phyloP scores from a whole-genome alignment of 2,797 vertebrate species.

The Notolabrus celidotus region DNA sequence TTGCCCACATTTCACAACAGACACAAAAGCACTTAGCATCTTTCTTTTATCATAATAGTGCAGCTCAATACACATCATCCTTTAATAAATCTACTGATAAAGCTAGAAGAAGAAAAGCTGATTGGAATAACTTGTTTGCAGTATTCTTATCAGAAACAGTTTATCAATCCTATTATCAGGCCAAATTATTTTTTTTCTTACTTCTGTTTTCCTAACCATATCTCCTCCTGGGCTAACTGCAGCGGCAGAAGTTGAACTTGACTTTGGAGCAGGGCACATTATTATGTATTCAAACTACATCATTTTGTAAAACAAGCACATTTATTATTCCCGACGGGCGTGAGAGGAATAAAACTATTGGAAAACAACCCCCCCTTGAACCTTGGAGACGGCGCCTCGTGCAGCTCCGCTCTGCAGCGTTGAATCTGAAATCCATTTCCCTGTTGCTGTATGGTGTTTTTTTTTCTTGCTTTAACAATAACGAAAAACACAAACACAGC shows the following conservation, averaged over 20 bases:
- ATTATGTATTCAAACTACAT: slow-evolving; percentile 54
- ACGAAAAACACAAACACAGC: slow-evolving; percentile 31
- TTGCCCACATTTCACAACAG: too few species aligned
- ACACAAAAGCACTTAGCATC: too few species aligned
- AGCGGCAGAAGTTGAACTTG: slow-evolving; percentile 8
- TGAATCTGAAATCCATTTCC: slow-evolving; percentile 41
- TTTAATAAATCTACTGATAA: too few species aligned
- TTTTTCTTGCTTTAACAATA: slow-evolving; percentile 27
- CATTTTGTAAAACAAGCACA: slow-evolving; percentile 69
- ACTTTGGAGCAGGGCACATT: slow-evolving; percentile 8
- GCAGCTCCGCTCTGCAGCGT: slow-evolving; percentile 19
- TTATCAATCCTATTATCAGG: background rate
- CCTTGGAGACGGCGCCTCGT: slow-evolving; percentile 34
- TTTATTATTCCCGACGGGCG: slow-evolving; percentile 59
- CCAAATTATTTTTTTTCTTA: background rate
- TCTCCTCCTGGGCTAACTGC: background rate
- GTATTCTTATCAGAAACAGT: slow-evolving; percentile 4
- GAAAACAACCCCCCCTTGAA: slow-evolving; percentile 56
- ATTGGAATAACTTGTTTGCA: background rate
- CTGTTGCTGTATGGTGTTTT: background rate
- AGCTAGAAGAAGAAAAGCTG: too few species aligned
- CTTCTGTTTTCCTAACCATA: background rate
- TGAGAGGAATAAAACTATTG: slow-evolving; percentile 47
- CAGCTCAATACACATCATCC: too few species aligned
- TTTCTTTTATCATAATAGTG: too few species aligned